Evolutionary conservation across 2,888 invertebrate species (phyloP).

Genomic region (Acanthoscelides obtectus): DNA sequence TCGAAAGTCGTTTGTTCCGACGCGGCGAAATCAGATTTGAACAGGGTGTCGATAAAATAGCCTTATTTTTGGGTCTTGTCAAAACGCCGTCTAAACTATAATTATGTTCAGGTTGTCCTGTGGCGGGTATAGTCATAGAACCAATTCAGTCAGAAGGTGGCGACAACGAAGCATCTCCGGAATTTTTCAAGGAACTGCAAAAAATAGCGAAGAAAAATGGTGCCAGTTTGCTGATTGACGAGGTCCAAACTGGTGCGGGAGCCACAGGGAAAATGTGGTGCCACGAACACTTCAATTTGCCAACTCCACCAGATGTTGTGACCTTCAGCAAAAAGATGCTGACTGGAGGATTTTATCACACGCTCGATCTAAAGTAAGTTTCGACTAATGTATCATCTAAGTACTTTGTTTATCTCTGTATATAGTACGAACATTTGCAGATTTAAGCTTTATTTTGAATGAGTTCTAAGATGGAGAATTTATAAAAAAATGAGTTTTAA

Average conservation of each 20-base stretch:
- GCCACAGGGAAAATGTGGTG: conserved; percentile 99
- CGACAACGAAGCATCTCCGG: conserved; percentile 87
- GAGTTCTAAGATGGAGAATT: too few relatives aligned
- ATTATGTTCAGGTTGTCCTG: conserved; percentile 51
- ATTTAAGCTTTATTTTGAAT: too few relatives aligned
- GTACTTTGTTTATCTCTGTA: too few relatives aligned
- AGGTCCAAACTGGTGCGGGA: conserved; percentile 97
- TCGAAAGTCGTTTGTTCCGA: too few relatives aligned
- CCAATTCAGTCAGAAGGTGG: conserved; percentile 99
- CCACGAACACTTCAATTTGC: conserved; percentile 87
- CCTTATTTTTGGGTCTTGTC: too few relatives aligned
- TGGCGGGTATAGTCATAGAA: conserved; percentile 90
- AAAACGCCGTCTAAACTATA: too few relatives aligned
- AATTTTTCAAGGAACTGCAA: conserved; percentile 85
- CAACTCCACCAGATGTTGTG: conserved; percentile 84
- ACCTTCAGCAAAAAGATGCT: conserved; percentile 99
- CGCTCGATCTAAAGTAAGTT: conserved; percentile 64
- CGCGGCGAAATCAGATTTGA: too few relatives aligned
- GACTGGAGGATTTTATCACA: conserved; percentile 89
- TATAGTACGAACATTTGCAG: too few relatives aligned
- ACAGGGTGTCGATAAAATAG: too few relatives aligned
- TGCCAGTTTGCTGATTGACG: conserved; percentile 84
- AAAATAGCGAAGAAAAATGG: conserved; percentile 73
- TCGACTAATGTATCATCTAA: too few relatives aligned
- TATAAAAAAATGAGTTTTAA: too few relatives aligned